Conservation (phyloP, 2,113 vertebrate species). For the Coturnix japonica region DNA sequence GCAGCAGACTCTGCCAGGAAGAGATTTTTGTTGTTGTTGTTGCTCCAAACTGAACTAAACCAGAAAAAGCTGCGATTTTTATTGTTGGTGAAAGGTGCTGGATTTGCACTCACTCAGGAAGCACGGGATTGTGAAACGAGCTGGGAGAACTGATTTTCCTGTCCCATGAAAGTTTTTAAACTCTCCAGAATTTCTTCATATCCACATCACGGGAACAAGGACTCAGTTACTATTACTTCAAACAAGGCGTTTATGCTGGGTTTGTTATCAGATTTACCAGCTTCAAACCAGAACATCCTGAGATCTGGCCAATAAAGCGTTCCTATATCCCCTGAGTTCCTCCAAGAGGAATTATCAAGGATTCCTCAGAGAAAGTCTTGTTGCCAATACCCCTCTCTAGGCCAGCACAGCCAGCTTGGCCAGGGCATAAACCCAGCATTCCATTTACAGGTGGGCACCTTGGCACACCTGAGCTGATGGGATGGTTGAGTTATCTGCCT, state of each 20-base stretch:
- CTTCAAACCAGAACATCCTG: background rate
- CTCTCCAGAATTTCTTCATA: background rate
- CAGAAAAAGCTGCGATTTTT: conserved; percentile 47
- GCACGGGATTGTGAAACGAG: background rate
- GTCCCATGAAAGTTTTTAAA: background rate
- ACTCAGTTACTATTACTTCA: background rate
- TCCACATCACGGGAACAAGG: background rate
- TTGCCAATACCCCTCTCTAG: background rate
- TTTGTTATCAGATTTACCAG: background rate
- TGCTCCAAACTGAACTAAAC: background rate
- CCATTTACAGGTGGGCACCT: background rate
- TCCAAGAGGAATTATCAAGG: background rate
- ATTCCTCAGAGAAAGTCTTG: background rate
- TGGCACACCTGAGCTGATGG: background rate
- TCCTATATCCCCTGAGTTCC: background rate
- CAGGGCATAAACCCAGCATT: background rate
- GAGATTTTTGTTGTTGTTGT: background rate
- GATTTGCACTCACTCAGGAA: conserved; percentile 7
- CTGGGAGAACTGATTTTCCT: background rate
- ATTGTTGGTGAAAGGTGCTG: conserved; percentile 55
- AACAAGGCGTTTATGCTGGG: background rate
- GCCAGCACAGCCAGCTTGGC: background rate
- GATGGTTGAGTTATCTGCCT: background rate
- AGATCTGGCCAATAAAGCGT: background rate
- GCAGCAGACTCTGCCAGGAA: background rate